Conservation (phyloP, 2,888 invertebrate genomes). For the Drosophila pegasa region DNA sequence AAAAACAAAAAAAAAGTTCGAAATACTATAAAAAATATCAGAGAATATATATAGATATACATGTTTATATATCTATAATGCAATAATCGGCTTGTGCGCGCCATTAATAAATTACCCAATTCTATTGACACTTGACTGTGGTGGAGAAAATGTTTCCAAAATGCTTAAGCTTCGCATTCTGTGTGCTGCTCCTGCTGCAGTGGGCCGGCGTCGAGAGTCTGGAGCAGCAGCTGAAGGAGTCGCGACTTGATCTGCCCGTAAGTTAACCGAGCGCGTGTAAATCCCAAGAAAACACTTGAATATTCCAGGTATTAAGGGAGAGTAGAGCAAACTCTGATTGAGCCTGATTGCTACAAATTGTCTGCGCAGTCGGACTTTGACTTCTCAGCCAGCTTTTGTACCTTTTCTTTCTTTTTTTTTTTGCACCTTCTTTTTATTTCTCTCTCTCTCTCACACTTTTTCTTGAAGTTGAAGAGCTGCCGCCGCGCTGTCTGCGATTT, state of each 20-base stretch:
- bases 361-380: conserved; percentile 56
- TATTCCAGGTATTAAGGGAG: conserved; percentile 81
- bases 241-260: conserved; percentile 72
- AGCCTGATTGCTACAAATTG: conserved; percentile 69
- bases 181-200: conserved; percentile 50
- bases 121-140: conserved; percentile 8
- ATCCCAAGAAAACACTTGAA: conserved; percentile 84
- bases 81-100: conserved; percentile 26
- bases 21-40: background rate
- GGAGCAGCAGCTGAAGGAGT: conserved; percentile 19
- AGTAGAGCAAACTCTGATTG: conserved; percentile 37
- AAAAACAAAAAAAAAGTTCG: too few species aligned
- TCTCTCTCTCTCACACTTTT: too few species aligned
- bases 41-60: conserved; percentile 14
- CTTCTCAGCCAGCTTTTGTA: conserved; percentile 17
- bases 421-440: conserved; percentile 7
- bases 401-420: background rate
- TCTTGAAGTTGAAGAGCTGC: conserved; percentile 35
- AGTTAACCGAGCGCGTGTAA: conserved; percentile 51
- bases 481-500: conserved; percentile 75
- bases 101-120: background rate
- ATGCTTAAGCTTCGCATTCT: conserved; percentile 50
- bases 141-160: conserved; percentile 61
- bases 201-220: conserved; percentile 39
- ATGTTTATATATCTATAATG: conserved; percentile 22